Base-by-base conservation (phyloP, 2,113 vertebrate genomes). In the Heloderma charlesbogerti region DNA sequence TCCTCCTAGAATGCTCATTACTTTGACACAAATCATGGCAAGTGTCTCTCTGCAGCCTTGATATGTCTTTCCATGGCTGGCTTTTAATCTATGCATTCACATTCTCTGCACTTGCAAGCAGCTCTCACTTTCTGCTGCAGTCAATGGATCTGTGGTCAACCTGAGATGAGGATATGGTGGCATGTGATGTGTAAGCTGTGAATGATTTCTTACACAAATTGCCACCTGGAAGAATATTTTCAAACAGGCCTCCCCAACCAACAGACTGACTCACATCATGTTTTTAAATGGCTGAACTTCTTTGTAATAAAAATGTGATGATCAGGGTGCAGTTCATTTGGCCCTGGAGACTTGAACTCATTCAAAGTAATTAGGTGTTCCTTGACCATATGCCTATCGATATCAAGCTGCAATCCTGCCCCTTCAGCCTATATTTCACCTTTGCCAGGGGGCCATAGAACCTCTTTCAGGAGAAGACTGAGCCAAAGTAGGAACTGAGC, bases 21-120 rank as follows among this genome's bases (percentile, higher is more conserved):
- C 75, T 88, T 88, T 13, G 2, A 92, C 90, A 92, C 92, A 91
- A 86, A 92, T 69, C 5, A 3, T 69, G 40, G 89, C 40, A 48
- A 89, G 27, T 91, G 40, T 87, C 0, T 94, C 88, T 92, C 93
- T 45, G 2, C n/a, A 91, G 88, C 92, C 94, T 93, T 95, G 95
- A 90, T 91, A 81, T 89, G 22, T 91, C 89, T 95, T 84, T 74
- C 90, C 93, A 63, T 40, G 93, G 88, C 91, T 93, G 84, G 91
- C 13, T 90, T 94, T 86, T 10, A 90, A 60, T 84, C 18, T 1
- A 18, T 75, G 0, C 74, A 57, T 69, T 87, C 31, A 63, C 34
- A 54, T 67, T 83, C 85, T 79, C 34, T 51, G 54, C 78, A n/a
- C 0, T 20, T 25, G 18, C 91, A 93, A 94, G 90, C 89, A 92